A percentile compares a stretch with the other conserved stretches of the same genome.
Conservation (phyloP, 2,797 vertebrate species). For the Sebastes wilsoni region DNA sequence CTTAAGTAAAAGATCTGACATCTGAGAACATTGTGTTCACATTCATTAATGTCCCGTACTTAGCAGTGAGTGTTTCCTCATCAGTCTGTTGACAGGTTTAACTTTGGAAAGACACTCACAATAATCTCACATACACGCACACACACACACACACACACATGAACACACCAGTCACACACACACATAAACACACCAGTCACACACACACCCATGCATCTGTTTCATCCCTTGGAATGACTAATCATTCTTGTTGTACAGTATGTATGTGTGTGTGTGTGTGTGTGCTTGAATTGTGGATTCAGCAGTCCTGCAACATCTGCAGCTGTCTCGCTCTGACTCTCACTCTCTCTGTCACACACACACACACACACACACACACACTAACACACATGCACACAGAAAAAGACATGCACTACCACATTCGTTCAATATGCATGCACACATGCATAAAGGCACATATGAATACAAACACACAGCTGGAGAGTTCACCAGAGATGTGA, state of each 20-base stretch:
- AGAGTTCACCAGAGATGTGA: conserved; percentile 20
- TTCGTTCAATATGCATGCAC: not conserved
- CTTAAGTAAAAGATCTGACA: not conserved
- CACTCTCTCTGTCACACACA: not conserved
- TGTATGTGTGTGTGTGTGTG: not conserved
- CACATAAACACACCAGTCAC: not conserved
- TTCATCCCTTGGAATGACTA: conserved; percentile 7
- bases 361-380: not conserved
- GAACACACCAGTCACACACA: not conserved
- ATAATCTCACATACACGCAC: not conserved
- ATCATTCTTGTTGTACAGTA: not conserved
- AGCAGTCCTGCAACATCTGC: conserved; percentile 48
- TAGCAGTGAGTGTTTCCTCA: not conserved
- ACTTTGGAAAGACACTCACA: not conserved
- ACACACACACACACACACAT: not conserved
- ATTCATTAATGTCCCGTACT: not conserved
- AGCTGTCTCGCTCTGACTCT: conserved; percentile 11
- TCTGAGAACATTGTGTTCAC: not conserved
- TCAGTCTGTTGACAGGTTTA: not conserved
- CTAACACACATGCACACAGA: not conserved
- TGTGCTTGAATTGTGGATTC: conserved; percentile 12
- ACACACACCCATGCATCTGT: not conserved
- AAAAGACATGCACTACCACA: not conserved
- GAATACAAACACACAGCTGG: conserved; percentile 16
- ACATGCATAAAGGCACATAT: not conserved